Evolutionary conservation across 2,888 invertebrate species (phyloP).

Genomic region (Nudaria mundana): DNA sequence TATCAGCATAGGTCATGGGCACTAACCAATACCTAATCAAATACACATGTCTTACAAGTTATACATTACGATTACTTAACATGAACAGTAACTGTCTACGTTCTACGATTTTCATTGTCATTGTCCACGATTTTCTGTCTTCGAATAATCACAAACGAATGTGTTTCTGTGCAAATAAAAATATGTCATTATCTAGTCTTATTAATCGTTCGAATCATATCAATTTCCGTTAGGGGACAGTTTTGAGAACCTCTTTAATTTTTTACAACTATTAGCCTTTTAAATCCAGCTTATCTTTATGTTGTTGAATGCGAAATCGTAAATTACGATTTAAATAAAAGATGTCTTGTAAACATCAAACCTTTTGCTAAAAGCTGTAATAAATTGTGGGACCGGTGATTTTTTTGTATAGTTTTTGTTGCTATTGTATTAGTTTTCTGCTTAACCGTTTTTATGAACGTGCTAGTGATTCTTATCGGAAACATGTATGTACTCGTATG

Average conservation of each 20-base stretch:
- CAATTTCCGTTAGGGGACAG: constrained; percentile 31
- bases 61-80: too few relatives aligned
- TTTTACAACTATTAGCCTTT: constrained; percentile 42
- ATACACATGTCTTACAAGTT: too few relatives aligned
- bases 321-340: constrained; percentile 76
- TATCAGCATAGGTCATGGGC: too few relatives aligned
- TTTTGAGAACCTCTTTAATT: constrained; percentile 28
- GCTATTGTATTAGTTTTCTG: constrained; percentile 47
- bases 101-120: too few relatives aligned
- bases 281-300: constrained; percentile 62
- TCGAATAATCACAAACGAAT: too few relatives aligned
- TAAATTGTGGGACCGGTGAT: constrained; percentile 56
- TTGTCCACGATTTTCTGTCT: too few relatives aligned
- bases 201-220: constrained; percentile 23
- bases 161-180: too few relatives aligned
- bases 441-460: constrained; percentile 40
- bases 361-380: constrained; percentile 75
- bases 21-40: too few relatives aligned
- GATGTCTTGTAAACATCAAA: constrained; percentile 75
- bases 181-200: neutral
- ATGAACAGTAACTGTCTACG: too few relatives aligned
- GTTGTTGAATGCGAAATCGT: constrained; percentile 62
- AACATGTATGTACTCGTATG: too few relatives aligned
- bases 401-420: constrained; percentile 39
- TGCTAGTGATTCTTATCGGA: constrained; percentile 36